Percentiles rank a stretch among this genome's conserved stretches.
Conservation (phyloP, 2,888 invertebrate species). For the Spicauda simplicius region DNA sequence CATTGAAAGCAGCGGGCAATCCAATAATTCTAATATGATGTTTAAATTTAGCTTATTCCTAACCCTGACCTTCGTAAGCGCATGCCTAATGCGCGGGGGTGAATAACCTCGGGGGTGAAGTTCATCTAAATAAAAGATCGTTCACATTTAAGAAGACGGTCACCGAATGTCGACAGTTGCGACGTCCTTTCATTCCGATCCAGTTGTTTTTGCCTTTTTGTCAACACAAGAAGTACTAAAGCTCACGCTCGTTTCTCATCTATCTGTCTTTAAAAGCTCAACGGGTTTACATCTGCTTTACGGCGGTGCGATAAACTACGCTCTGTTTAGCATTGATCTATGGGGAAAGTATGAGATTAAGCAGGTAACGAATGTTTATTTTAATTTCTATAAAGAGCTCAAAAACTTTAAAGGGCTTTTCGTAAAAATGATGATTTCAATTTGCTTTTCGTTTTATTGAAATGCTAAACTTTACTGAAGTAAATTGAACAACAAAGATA, state of each 20-base stretch:
- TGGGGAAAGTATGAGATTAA: conserved; percentile 22
- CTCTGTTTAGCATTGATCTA: conserved; percentile 12
- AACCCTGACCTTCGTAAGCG: conserved; percentile 78
- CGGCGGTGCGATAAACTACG: not conserved
- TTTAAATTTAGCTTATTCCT: conserved; percentile 36
- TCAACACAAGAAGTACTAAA: conserved; percentile 38
- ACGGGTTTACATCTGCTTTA: conserved; percentile 13
- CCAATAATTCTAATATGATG: not conserved
- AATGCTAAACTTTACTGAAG: conserved; percentile 2
- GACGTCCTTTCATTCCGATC: conserved; percentile 56
- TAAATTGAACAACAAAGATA: conserved; percentile 13
- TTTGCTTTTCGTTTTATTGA: not conserved
- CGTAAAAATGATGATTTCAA: not conserved
- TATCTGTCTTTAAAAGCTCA: conserved; percentile 8
- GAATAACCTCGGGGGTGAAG: conserved; percentile 75
- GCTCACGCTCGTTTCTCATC: conserved; percentile 33
- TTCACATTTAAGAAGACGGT: conserved; percentile 61
- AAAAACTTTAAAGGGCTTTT: conserved; percentile 5
- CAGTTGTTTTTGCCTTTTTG: conserved; percentile 51
- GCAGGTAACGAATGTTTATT: conserved; percentile 19
- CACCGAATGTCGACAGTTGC: conserved; percentile 53
- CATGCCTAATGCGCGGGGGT: conserved; percentile 62
- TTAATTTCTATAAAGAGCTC: not conserved
- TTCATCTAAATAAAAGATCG: conserved; percentile 78
- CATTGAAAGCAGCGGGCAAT: not conserved